Base-by-base conservation (phyloP, 1,140 invertebrate genomes). In the Neodiprion pinetum region DNA sequence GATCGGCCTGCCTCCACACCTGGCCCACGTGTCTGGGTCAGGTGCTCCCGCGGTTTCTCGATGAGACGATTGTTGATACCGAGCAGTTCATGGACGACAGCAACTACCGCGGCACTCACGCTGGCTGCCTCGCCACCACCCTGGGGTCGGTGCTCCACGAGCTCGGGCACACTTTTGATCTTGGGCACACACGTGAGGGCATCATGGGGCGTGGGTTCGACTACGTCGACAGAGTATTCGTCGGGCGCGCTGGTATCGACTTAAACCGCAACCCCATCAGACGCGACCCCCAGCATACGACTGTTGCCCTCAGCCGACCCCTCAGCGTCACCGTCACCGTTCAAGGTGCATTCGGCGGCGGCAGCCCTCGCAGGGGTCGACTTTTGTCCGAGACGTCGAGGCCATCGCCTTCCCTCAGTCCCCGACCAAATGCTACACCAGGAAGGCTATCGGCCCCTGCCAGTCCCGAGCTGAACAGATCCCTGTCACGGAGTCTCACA, bases 151-250 rank as follows among this genome's bases (percentile, higher is more conserved):
- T 96, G 9, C 92, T 97, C 48, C 97, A 99, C 88, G 97, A 99
- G 90, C 86, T 99, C 67, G 96, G 96, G 12, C 97, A 99, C 85
- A 97, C 95, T 1, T 97, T 99, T 86, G 96, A 98, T 88, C 91
- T 99, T 50, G 97, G 96, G 0, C 97, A 99, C 85, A 95, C 96
- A 0, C 90, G 92, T 77, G 92, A 94, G 78, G 97, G 97, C 9
- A 96, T 99, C 68, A 99, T 99, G 97, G 95, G 96, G 14, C 91
- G 96, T 81, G 97, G 96, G 14, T 98, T 98, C 87, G 96, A 98
- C 87, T 94, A 97, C 82, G 92, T 95, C 67, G 94, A 93, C 89
- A 92, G 91, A 80, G 94, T 94, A 74, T 95, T 93, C 81, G 89
- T 92, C n/a, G 89, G 87, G 0, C 82, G 78, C 2, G 82, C 83